A percentile compares a stretch with the other conserved stretches of the same genome.
Evolutionary conservation across 1,140 invertebrate genomes (phyloP).

Genomic region (Dryas iulia): DNA sequence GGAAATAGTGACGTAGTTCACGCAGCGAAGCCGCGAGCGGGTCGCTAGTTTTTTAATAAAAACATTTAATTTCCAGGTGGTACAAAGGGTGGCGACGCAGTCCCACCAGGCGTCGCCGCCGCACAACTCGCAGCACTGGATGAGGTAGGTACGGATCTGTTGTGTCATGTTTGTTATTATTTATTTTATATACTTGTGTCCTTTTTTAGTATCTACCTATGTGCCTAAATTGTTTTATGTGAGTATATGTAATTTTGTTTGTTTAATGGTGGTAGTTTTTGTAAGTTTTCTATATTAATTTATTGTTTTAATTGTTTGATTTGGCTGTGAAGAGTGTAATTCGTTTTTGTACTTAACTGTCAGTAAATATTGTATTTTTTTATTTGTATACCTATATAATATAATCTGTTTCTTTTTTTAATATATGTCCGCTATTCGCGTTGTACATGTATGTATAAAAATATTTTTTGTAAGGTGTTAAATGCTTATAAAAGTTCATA

Average conservation of each 20-base stretch:
- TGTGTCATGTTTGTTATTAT: conserved; percentile 1
- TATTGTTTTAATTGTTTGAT: background rate
- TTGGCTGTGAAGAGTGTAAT: too few species aligned
- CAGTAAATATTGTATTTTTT: background rate
- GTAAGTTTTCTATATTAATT: background rate
- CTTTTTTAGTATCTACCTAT: background rate
- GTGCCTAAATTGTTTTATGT: background rate
- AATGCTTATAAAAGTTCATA: too few species aligned
- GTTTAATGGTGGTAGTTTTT: too few species aligned
- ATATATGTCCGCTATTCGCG: background rate
- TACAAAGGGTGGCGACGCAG: conserved; percentile 72
- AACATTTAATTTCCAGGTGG: conserved; percentile 49
- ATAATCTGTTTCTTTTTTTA: background rate
- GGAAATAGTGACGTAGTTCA: too few species aligned
- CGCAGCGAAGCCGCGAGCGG: too few species aligned
- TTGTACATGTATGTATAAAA: too few species aligned
- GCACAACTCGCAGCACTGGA: conserved; percentile 71
- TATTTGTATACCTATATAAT: background rate
- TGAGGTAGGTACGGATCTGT: conserved; percentile 62
- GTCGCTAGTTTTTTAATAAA: too few species aligned
- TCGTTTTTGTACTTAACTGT: background rate
- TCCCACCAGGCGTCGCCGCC: conserved; percentile 53
- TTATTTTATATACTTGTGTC: background rate
- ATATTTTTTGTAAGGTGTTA: too few species aligned
- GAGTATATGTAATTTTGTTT: background rate